Evolutionary conservation across 2,888 invertebrate genomes (phyloP).

Genomic region (Troilus luridus): DNA sequence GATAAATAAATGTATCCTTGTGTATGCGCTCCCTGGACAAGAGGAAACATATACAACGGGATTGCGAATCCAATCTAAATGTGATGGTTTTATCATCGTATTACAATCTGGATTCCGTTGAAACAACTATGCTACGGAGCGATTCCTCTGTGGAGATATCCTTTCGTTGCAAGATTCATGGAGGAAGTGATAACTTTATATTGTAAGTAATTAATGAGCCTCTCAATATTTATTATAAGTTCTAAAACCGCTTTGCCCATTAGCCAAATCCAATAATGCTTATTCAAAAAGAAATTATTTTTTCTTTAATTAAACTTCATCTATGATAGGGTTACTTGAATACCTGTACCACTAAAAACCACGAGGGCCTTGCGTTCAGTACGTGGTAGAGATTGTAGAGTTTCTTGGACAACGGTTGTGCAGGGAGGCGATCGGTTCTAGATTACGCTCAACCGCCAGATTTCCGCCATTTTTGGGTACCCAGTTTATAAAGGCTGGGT

Average conservation of each 20-base stretch:
- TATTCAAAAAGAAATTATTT: not conserved
- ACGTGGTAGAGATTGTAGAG: no score
- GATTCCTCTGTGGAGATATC: not conserved
- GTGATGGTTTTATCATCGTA: constrained; percentile 21
- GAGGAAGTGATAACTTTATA: not conserved
- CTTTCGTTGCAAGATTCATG: no score
- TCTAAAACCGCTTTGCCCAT: not conserved
- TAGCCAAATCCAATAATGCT: not conserved
- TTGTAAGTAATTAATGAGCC: not conserved
- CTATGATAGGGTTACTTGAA: no score
- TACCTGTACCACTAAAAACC: no score
- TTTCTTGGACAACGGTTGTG: no score
- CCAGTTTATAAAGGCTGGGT: no score
- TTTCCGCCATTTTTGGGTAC: no score
- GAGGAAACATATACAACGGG: not conserved
- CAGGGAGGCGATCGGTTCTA: no score
- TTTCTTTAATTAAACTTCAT: not conserved
- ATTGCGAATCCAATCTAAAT: not conserved
- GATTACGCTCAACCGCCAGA: no score
- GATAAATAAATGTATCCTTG: constrained; percentile 2
- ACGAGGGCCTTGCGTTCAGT: no score
- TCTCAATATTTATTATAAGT: not conserved
- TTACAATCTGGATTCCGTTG: not conserved
- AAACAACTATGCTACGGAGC: not conserved
- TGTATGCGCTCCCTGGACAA: not conserved